phyloP scores from a whole-genome alignment of 2,113 vertebrate genomes.

The Alosa alosa region DNA sequence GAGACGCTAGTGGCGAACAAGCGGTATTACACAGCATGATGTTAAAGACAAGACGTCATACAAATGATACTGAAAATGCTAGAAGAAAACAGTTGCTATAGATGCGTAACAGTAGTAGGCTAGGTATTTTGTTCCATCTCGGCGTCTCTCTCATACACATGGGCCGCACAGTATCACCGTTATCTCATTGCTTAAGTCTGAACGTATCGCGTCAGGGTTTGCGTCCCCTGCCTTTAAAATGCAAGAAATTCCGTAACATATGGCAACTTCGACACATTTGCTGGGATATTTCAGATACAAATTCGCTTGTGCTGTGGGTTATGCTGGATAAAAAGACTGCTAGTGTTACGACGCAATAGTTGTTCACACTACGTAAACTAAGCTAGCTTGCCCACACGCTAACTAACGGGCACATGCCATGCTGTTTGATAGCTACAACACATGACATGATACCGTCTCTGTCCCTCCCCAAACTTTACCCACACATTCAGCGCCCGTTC shows the following conservation, averaged over 20 bases:
- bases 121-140: not conserved
- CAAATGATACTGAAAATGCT: slow-evolving; percentile 6
- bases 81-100: slow-evolving; percentile 10
- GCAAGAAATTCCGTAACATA: slow-evolving; percentile 42
- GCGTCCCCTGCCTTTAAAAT: slow-evolving; percentile 35
- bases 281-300: not conserved
- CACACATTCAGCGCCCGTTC: slow-evolving; percentile 12
- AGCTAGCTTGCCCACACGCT: not conserved
- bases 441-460: slow-evolving; percentile 23
- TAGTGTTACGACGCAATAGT: not conserved
- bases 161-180: not conserved
- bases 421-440: slow-evolving; percentile 22
- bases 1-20: slow-evolving; percentile 1
- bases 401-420: slow-evolving; percentile 4
- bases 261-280: slow-evolving; percentile 36
- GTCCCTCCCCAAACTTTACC: slow-evolving; percentile 46
- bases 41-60: slow-evolving; percentile 18
- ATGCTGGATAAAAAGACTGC: not conserved
- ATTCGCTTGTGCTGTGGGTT: not conserved
- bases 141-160: slow-evolving; percentile 8
- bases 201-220: slow-evolving; percentile 32
- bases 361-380: not conserved
- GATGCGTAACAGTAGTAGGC: not conserved
- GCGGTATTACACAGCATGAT: slow-evolving; percentile 1
- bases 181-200: slow-evolving; percentile 29